Percentiles rank a stretch among this genome's conserved stretches.
These are phyloP conservation scores for Hestina assimilis DNA, from an alignment of 1,140 invertebrate genomes.

Conservation along the genomic window DNA sequence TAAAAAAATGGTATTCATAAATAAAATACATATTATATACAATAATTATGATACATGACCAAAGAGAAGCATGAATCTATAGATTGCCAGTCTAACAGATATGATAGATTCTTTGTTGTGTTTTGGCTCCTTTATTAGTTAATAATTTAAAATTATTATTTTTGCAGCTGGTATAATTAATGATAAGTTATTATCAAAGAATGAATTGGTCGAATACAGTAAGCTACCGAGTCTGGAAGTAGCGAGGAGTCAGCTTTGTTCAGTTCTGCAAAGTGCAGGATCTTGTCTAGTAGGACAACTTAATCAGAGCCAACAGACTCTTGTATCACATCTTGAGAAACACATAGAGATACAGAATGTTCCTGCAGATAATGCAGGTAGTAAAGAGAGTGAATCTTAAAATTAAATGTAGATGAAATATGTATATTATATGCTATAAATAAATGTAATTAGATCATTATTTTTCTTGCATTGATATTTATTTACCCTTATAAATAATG, in stretches of 20 bases:
- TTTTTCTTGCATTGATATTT: no score
- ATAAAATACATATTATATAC: neutral
- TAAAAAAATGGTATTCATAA: neutral
- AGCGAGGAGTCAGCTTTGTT: conserved; percentile 81
- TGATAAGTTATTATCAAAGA: conserved; percentile 81
- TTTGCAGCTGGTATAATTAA: conserved; percentile 83
- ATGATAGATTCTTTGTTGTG: neutral
- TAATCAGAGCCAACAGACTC: conserved; percentile 82
- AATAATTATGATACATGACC: no score
- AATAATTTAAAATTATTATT: conserved; percentile 3
- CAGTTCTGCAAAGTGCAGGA: conserved; percentile 81
- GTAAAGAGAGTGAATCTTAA: conserved; percentile 12
- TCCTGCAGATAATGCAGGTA: conserved; percentile 6
- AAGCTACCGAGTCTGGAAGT: conserved; percentile 81
- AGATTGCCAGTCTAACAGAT: neutral
- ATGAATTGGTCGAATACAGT: conserved; percentile 83
- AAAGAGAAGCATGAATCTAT: no score
- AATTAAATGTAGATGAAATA: no score
- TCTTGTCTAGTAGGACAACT: conserved; percentile 82
- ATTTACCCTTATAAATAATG: no score
- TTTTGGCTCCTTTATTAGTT: no score
- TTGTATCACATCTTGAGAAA: conserved; percentile 81
- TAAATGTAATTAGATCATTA: no score
- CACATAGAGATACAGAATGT: conserved; percentile 55
- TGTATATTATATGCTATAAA: no score